Evolutionary conservation across 2,113 vertebrate genomes (phyloP).

Genomic region (Leptodactylus fuscus): DNA sequence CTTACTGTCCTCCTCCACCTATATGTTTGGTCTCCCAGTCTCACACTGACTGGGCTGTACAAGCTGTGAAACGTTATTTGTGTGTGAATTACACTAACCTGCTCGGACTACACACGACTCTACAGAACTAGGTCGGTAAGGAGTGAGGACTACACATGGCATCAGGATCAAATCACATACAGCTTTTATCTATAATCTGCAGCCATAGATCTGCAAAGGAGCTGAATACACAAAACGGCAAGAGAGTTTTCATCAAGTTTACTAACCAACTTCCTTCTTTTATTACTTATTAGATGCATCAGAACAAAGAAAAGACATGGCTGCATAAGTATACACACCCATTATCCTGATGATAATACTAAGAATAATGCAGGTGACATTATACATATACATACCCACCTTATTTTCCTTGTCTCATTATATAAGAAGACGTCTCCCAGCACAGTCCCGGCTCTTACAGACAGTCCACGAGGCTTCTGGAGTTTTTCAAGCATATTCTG

Average conservation of each 20-base stretch:
- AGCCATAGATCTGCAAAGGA: neutral
- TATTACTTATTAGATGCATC: neutral
- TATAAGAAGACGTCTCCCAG: conserved; percentile 71
- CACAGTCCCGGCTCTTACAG: conserved; percentile 66
- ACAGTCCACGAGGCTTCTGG: conserved; percentile 62
- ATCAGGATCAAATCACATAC: too few relatives aligned
- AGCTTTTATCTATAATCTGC: neutral
- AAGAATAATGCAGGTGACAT: too few relatives aligned
- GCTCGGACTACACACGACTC: too few relatives aligned
- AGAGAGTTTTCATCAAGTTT: too few relatives aligned
- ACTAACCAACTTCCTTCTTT: too few relatives aligned
- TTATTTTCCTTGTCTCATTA: conserved; percentile 67
- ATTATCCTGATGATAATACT: neutral
- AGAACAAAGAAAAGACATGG: neutral
- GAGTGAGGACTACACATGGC: too few relatives aligned
- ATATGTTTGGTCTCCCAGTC: too few relatives aligned
- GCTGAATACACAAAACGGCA: neutral
- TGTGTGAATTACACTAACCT: too few relatives aligned
- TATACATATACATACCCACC: conserved; percentile 57
- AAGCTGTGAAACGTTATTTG: too few relatives aligned
- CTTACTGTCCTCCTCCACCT: neutral
- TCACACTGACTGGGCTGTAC: too few relatives aligned
- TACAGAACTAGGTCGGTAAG: too few relatives aligned
- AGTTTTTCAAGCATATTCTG: conserved; percentile 70
- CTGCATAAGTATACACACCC: neutral